phyloP scores from a whole-genome alignment of 1,140 invertebrate species.

The Drosophila erecta region DNA sequence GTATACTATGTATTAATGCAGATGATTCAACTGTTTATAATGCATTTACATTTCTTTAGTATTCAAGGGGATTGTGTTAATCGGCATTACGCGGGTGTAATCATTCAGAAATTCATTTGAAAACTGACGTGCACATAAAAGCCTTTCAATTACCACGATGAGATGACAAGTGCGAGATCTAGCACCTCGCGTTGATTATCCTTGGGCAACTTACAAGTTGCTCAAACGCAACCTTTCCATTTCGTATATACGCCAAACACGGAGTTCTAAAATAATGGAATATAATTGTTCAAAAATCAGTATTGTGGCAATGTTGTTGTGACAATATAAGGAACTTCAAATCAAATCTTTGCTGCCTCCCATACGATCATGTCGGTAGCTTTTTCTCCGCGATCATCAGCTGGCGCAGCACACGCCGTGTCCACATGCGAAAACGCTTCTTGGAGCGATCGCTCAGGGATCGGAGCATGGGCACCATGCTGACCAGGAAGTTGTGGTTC shows the following conservation, averaged over 20 bases:
- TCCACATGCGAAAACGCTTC: not conserved
- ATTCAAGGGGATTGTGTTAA: no score
- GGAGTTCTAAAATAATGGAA: not conserved
- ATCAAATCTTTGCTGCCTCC: no score
- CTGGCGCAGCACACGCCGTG: not conserved
- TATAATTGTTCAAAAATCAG: conserved; percentile 1
- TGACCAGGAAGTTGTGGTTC: not conserved
- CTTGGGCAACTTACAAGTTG: not conserved
- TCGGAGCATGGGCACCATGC: not conserved
- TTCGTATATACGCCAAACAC: not conserved
- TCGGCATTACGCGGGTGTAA: no score
- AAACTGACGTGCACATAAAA: no score
- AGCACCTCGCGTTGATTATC: not conserved
- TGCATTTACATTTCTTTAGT: no score
- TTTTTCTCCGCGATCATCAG: not conserved
- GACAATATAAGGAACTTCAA: not conserved
- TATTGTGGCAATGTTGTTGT: not conserved
- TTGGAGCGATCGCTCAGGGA: not conserved
- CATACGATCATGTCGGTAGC: no score
- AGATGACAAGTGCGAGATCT: not conserved
- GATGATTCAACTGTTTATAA: no score
- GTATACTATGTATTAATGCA: not conserved
- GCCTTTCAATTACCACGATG: not conserved
- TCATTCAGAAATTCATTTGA: no score
- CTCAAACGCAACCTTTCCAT: not conserved